Percentiles rank a stretch among this genome's conserved stretches.
Evolutionary conservation across 2,797 vertebrate genomes (phyloP).

Genomic region (Taeniopygia guttata): DNA sequence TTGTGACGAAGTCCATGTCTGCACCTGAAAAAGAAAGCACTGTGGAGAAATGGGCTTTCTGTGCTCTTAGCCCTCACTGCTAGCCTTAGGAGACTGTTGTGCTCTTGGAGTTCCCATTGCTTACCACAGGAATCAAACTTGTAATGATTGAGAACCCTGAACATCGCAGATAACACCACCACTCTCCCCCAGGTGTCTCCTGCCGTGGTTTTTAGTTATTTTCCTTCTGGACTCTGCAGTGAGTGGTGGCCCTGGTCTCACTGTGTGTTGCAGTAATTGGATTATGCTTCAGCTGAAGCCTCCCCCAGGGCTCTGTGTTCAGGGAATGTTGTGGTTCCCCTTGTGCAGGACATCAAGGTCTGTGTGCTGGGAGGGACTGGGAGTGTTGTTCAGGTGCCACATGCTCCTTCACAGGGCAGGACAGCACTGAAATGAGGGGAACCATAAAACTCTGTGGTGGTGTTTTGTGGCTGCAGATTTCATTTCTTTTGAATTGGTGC

Average conservation of each 20-base stretch:
- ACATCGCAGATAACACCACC: background rate
- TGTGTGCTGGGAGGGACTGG: background rate
- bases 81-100: background rate
- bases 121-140: background rate
- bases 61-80: background rate
- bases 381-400: background rate
- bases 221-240: background rate
- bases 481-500: background rate
- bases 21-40: background rate
- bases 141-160: background rate
- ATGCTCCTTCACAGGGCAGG: accelerated
- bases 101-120: background rate
- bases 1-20: background rate
- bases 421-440: background rate
- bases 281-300: background rate
- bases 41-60: background rate
- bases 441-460: background rate
- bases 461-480: background rate
- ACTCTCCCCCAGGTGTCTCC: background rate
- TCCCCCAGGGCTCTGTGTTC: background rate
- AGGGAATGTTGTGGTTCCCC: background rate
- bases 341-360: accelerated
- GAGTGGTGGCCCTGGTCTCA: background rate
- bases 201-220: background rate
- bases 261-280: accelerated